Evolutionary conservation across 2,797 vertebrate species (phyloP).

Genomic region (Ambastaia sidthimunki): DNA sequence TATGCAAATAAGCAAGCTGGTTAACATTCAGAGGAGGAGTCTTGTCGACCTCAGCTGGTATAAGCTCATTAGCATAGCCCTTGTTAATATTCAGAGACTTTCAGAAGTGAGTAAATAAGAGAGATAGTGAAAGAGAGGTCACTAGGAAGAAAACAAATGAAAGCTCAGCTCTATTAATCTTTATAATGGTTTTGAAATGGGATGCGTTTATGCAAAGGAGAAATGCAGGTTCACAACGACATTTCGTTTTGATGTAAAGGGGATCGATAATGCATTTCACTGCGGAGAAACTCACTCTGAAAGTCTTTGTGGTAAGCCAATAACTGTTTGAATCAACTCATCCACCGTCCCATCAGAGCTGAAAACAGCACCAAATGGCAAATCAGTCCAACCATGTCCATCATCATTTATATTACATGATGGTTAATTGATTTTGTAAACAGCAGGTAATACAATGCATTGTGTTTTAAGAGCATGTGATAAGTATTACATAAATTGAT

Average conservation of each 20-base stretch:
- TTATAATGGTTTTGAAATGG: constrained; percentile 67
- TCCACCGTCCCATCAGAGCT: constrained; percentile 54
- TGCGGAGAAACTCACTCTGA: constrained; percentile 53
- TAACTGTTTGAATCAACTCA: constrained; percentile 41
- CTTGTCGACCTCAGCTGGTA: constrained; percentile 72
- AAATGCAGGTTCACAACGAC: constrained; percentile 27
- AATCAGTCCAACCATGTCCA: constrained; percentile 51
- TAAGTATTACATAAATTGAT: constrained; percentile 27
- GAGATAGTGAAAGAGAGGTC: constrained; percentile 44
- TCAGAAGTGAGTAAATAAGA: constrained; percentile 24
- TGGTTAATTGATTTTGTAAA: constrained; percentile 57
- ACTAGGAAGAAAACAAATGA: constrained; percentile 72
- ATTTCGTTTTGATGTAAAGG: constrained; percentile 52
- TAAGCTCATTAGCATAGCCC: constrained; percentile 77
- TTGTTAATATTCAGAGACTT: constrained; percentile 76
- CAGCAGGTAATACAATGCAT: constrained; percentile 47
- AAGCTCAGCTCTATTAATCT: constrained; percentile 62
- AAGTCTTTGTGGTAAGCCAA: constrained; percentile 57
- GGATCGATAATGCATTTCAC: constrained; percentile 59
- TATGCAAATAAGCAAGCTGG: constrained; percentile 78
- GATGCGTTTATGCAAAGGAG: constrained; percentile 62
- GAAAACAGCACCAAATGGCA: constrained; percentile 53
- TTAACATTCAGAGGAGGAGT: constrained; percentile 84
- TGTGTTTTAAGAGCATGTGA: constrained; percentile 44
- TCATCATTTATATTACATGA: constrained; percentile 60